Percentiles rank a stretch among this genome's conserved stretches.
Evolutionary conservation across 2,797 vertebrate species (phyloP).

Genomic region (Chelonia mydas): DNA sequence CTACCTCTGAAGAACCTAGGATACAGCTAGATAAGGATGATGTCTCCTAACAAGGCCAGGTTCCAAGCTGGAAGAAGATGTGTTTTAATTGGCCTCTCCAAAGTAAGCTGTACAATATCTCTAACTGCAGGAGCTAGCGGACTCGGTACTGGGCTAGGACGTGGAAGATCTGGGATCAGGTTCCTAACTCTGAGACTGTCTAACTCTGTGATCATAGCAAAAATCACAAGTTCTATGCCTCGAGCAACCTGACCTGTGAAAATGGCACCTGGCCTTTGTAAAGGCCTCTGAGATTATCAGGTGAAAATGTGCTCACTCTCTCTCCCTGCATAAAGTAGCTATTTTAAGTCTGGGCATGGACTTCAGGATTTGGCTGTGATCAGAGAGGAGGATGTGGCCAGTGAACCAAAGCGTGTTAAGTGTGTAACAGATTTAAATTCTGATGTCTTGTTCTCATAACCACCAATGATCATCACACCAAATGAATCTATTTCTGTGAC

Average conservation of each 20-base stretch:
- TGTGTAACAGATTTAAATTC: neutral
- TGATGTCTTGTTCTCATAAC: neutral
- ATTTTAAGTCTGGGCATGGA: neutral
- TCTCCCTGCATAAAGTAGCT: neutral
- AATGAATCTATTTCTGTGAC: neutral
- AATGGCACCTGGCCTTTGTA: neutral
- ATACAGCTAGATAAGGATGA: neutral
- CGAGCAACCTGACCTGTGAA: neutral
- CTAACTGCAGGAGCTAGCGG: fast-evolving
- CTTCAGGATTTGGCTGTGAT: neutral
- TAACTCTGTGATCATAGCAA: neutral
- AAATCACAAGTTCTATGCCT: neutral
- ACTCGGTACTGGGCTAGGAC: neutral
- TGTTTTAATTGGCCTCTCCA: neutral
- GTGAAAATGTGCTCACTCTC: neutral
- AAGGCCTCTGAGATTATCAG: neutral
- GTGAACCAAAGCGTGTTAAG: neutral
- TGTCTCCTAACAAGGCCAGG: neutral
- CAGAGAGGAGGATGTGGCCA: neutral
- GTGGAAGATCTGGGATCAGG: neutral
- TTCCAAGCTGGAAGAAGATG: neutral
- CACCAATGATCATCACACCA: neutral
- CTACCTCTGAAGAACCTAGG: neutral
- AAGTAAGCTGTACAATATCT: neutral
- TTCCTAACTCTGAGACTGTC: neutral